Evolutionary conservation across 92 coral and sea anemone species (phyloP).

Genomic region (Palythoa heliodiscus): DNA sequence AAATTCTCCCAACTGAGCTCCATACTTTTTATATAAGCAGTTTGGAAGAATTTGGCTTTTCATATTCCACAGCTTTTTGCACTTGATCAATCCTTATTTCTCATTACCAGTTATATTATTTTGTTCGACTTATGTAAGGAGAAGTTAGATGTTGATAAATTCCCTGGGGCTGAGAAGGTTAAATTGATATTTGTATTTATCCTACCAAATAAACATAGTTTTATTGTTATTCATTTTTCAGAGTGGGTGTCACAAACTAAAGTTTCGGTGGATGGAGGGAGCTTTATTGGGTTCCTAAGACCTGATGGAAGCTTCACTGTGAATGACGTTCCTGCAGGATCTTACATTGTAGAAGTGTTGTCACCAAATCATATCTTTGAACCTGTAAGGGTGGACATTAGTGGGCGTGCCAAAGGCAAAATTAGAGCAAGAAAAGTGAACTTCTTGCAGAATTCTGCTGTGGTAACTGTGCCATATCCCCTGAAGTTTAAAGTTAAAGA

Average conservation of each 20-base stretch:
- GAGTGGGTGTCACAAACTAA: slow-evolving; percentile 96
- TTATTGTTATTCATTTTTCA: slow-evolving; percentile 29
- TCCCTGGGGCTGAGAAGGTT: too few relatives aligned
- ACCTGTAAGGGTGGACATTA: slow-evolving; percentile 94
- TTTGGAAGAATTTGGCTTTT: too few relatives aligned
- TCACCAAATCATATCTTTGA: slow-evolving; percentile 97
- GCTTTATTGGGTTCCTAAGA: slow-evolving; percentile 86
- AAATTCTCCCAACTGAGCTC: too few relatives aligned
- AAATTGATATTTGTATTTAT: background rate
- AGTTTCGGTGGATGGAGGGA: slow-evolving; percentile 92
- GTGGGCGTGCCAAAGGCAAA: slow-evolving; percentile 94
- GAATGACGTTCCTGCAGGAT: slow-evolving; percentile 91
- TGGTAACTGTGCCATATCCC: slow-evolving; percentile 91
- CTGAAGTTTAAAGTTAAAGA: slow-evolving; percentile 90
- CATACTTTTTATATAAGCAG: too few relatives aligned
- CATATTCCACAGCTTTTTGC: too few relatives aligned
- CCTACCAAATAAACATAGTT: background rate
- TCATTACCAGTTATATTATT: too few relatives aligned
- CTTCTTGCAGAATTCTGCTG: slow-evolving; percentile 98
- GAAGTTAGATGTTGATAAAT: too few relatives aligned
- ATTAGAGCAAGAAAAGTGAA: slow-evolving; percentile 96
- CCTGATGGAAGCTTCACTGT: slow-evolving; percentile 92
- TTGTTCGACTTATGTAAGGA: too few relatives aligned
- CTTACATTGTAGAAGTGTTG: slow-evolving; percentile 90
- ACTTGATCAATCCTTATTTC: too few relatives aligned